A percentile compares a stretch with the other conserved stretches of the same genome.
Conservation (phyloP, 2,797 vertebrate species). For the Sebastes diaconus region DNA sequence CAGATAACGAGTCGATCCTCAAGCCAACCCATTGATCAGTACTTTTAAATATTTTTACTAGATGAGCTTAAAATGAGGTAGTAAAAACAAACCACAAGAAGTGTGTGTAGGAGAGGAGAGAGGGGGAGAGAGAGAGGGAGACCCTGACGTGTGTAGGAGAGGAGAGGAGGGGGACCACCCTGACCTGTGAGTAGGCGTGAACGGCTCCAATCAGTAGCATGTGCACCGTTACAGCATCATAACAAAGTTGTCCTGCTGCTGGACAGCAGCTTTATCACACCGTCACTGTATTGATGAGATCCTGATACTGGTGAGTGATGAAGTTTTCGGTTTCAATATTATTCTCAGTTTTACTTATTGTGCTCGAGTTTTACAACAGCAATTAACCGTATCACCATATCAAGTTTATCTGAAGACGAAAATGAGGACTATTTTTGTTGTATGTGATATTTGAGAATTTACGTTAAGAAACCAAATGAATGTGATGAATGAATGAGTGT, state of each 20-base stretch:
- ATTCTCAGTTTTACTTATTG: background rate
- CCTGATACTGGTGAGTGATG: slow-evolving; percentile 53
- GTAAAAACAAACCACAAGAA: background rate
- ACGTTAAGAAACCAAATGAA: background rate
- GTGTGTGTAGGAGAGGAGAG: background rate
- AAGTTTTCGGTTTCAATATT: slow-evolving; percentile 5
- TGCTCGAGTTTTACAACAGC: background rate
- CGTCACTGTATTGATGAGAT: background rate
- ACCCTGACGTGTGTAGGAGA: background rate
- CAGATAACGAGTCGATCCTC: background rate
- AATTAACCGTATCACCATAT: background rate
- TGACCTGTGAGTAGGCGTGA: slow-evolving; percentile 15
- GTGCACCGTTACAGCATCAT: background rate
- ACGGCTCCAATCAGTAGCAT: slow-evolving; percentile 4
- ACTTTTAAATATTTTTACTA: background rate
- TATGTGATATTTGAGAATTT: background rate
- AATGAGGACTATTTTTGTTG: background rate
- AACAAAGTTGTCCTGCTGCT: background rate
- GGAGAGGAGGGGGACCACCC: background rate
- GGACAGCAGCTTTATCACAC: background rate
- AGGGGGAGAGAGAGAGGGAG: background rate
- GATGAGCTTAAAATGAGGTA: background rate
- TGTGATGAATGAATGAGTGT: background rate
- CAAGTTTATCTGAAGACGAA: background rate
- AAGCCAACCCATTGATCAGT: background rate